Base-by-base conservation (phyloP, 2,888 invertebrate species). In the Hypolimnas misippus region DNA sequence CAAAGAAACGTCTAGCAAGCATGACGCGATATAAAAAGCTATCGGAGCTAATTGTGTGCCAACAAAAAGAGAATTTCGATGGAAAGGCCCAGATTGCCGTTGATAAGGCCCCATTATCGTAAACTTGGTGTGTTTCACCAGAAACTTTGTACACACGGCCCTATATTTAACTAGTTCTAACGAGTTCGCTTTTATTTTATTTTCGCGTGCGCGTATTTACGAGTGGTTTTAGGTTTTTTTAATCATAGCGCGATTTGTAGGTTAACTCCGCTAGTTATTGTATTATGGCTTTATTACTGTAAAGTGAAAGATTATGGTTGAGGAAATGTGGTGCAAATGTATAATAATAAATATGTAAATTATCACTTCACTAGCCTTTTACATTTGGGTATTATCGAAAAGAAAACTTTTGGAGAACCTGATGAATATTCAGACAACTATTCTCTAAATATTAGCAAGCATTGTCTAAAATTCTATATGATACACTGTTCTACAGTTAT, bases 41-140 rank as follows among this genome's bases (percentile, higher is more conserved):
- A 89, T 87, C 86, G 85, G 77, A 84, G 81, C 84, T 89, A 89
- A 89, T 88, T 89, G 87, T 88, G 83, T 80, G 83, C 84, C 83
- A 83, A 84, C 82, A 80, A 86, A 88, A 87, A 85, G 86, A 86
- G 87, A 87, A 84, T 84, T 86, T 84, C 78, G 81, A 83, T 79
- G 76, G 80, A 82, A 83, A 75, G 74, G 74, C 80, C 70, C 74
- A 80, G 87, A 87, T 88, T 80, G 76, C 75, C 70, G 70, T 69
- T 77, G 88, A 89, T 88, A 89, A 86, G 84, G 78, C 77, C 77
- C 83, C 80, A 84, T 87, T 87, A 88, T 79, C 80, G 83, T 81
- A 78, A 82, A 86, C 82, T 85, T 77, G 72, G 80, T 83, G 81
- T 82, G 79, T 82, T 84, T 75, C 72, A 74, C 73, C 70, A 67